Evolutionary conservation across 2,888 invertebrate genomes (phyloP), one percentile per base, ranked within the genome.

Genomic region (Catocala sponsa): DNA sequence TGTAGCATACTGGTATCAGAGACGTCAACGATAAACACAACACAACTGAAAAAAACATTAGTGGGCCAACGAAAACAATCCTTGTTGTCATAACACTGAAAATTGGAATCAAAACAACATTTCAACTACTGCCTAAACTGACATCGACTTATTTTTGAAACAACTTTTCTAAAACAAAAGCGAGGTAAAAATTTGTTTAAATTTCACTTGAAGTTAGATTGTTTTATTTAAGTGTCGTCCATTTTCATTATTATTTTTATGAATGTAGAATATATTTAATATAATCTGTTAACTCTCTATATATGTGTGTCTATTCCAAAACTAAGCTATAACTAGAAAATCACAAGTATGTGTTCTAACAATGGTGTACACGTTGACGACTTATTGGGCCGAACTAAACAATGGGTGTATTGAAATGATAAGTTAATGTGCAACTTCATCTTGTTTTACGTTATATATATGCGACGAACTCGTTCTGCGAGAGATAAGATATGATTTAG

Each of bases 381-480:
- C 77, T 74, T 79, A 67, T 81, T 79, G 75, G 41, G 46, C 38
- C 66, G 70, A 60, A 63, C 68, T 64, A 73, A 79, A 88, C 88
- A 88, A 88, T 85, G 82, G 74, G 64, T 61, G 76, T 70, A 87
- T 88, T 88, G 86, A 88, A 88, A 84, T 82, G 87, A 86, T 86
- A 83, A 77, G 71, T n/a, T n/a, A n/a, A n/a, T 35, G 15, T 64
- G 50, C 15, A 42, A 66, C 54, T 63, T 57, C 61, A 62, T 48
- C 38, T 56, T 41, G 32, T 68, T 73, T 59, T 55, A 42, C 12
- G 12, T 25, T 44, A 12, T 12, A 12, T 44, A 12, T 12, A 12
- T 12, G 33, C 41, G 47, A 38, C 33, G 44, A 43, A 42, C 25
- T 32, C 9, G 43, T 48, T 58, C 12, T 48, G 9, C n/a, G 10